phyloP scores from a whole-genome alignment of 2,888 invertebrate genomes.

The Drosophila paranaensis region DNA sequence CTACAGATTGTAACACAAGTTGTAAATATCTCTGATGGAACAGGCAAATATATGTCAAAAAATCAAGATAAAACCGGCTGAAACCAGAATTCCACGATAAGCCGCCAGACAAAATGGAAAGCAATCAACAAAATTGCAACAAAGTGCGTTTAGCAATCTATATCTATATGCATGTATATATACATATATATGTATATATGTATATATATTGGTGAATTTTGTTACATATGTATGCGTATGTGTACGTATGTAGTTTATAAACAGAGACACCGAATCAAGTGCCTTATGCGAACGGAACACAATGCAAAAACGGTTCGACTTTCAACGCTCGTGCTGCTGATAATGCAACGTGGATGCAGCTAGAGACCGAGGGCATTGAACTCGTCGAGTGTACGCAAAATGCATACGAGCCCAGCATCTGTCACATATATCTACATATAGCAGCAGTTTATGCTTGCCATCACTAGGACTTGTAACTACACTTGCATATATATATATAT shows the following conservation, averaged over 20 bases:
- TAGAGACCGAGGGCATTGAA: constrained; percentile 41
- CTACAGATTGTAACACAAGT: constrained; percentile 8
- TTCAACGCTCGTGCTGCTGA: constrained; percentile 19
- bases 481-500: constrained; percentile 9
- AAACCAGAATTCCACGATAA: constrained; percentile 21
- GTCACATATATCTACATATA: constrained; percentile 8
- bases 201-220: background rate
- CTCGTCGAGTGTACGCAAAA: constrained; percentile 12
- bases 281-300: constrained; percentile 33
- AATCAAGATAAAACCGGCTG: constrained; percentile 31
- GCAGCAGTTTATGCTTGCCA: background rate
- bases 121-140: constrained; percentile 17
- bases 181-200: background rate
- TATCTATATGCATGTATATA: background rate
- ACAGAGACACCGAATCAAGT: constrained; percentile 32
- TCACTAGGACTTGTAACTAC: background rate
- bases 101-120: background rate
- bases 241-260: constrained; percentile 4
- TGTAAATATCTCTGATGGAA: constrained; percentile 19
- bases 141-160: constrained; percentile 15
- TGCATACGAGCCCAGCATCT: constrained; percentile 22
- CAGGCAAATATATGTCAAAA: constrained; percentile 16
- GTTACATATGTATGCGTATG: background rate
- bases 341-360: constrained; percentile 33
- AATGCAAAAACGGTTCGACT: constrained; percentile 50